phyloP scores from a whole-genome alignment of 2,888 invertebrate genomes.

The Tanaodytes sp. region DNA sequence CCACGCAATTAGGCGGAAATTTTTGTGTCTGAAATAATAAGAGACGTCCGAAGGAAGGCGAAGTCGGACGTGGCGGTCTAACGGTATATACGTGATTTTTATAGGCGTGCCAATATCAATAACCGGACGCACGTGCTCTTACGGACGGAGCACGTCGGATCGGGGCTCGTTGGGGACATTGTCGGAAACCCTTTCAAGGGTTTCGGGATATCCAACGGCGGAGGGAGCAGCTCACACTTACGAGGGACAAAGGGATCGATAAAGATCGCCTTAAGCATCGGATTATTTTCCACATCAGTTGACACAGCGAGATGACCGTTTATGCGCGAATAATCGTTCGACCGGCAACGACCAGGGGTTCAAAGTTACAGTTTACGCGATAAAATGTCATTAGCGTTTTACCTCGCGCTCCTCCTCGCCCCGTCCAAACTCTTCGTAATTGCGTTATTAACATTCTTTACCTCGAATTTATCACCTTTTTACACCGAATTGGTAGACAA shows the following conservation, averaged over 20 bases:
- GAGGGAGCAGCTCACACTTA: conserved; percentile 37
- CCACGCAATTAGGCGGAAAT: too few relatives aligned
- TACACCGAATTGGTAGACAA: too few relatives aligned
- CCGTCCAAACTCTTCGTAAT: conserved; percentile 32
- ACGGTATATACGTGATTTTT: conserved; percentile 51
- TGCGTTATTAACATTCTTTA: conserved; percentile 34
- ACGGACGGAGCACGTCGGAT: conserved; percentile 11
- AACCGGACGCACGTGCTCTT: conserved; percentile 54
- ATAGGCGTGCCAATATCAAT: conserved; percentile 48
- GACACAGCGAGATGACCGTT: conserved; percentile 45
- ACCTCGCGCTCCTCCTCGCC: conserved; percentile 11
- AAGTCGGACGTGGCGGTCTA: too few relatives aligned
- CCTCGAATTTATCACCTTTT: too few relatives aligned
- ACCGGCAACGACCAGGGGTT: conserved; percentile 39
- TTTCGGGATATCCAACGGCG: conserved; percentile 33
- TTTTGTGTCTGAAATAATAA: too few relatives aligned
- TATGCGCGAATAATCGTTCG: conserved; percentile 46
- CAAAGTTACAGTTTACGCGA: conserved; percentile 52
- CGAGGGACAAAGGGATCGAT: conserved; percentile 57
- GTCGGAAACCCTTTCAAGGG: conserved; percentile 54
- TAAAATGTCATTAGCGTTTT: conserved; percentile 51
- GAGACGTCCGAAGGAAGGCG: too few relatives aligned
- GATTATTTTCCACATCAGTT: conserved; percentile 58
- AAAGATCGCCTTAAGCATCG: conserved; percentile 60
- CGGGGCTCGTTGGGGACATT: conserved; percentile 33